Evolutionary conservation across 2,797 vertebrate species (phyloP).

Genomic region (Hypotaenidia philippensis): DNA sequence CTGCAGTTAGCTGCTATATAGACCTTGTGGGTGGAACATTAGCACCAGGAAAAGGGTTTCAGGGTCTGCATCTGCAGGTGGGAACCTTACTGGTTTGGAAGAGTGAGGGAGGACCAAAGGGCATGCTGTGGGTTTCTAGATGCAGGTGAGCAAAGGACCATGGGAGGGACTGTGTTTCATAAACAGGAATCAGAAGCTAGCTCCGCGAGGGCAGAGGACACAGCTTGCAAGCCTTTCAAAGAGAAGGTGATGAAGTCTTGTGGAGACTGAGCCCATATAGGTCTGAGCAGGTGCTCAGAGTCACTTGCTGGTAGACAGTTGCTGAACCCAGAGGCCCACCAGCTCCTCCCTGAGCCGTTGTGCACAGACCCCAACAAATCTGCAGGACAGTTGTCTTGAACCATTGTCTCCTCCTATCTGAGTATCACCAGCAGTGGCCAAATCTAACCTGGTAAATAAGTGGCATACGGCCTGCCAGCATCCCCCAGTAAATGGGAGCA

Average conservation of each 20-base stretch:
- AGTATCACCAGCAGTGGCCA: background rate
- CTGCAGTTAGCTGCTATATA: background rate
- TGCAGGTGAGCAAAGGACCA: background rate
- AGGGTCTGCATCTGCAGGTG: background rate
- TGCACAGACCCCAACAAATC: background rate
- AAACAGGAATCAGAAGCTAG: background rate
- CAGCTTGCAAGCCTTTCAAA: background rate
- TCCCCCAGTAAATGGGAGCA: background rate
- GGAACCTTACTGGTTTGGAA: background rate
- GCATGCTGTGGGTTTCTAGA: background rate
- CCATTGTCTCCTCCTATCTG: background rate
- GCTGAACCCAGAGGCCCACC: background rate
- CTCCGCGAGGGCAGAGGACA: background rate
- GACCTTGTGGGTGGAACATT: accelerated
- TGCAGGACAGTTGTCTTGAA: background rate
- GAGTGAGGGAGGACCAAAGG: background rate
- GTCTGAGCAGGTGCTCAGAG: background rate
- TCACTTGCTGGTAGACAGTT: background rate
- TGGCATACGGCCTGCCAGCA: background rate
- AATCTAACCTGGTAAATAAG: background rate
- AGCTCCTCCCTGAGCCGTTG: background rate
- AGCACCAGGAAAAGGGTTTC: background rate
- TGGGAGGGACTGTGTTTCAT: background rate
- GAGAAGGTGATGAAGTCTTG: background rate
- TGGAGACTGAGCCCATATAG: accelerated